These are phyloP conservation scores for Mylabris sibirica DNA, from an alignment of 2,888 invertebrate genomes.

Conservation along the genomic window DNA sequence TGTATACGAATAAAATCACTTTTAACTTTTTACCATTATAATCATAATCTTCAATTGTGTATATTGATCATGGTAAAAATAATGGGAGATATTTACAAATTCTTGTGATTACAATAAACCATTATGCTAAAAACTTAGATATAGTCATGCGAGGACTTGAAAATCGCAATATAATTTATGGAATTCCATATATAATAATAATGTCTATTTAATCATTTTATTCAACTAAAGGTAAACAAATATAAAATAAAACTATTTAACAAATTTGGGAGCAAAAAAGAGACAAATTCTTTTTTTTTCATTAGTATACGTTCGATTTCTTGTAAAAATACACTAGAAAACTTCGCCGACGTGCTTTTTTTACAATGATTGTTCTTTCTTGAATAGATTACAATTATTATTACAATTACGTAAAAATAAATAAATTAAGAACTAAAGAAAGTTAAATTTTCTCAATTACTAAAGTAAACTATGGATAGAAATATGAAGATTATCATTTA, in stretches of 20 bases:
- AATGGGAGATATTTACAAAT: background rate
- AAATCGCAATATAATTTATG: constrained; percentile 9
- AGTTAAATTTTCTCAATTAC: constrained; percentile 16
- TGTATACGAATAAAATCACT: no score
- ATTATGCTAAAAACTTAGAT: constrained; percentile 3
- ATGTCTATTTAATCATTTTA: background rate
- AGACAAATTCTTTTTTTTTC: background rate
- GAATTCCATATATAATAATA: constrained; percentile 2
- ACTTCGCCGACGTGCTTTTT: constrained; percentile 6
- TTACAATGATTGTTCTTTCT: constrained; percentile 31
- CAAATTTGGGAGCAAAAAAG: background rate
- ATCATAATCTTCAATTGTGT: background rate
- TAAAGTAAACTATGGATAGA: constrained; percentile 9
- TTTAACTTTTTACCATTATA: no score
- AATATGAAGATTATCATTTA: constrained; percentile 49
- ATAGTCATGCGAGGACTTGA: constrained; percentile 7
- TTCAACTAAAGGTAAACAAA: background rate
- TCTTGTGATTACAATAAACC: background rate
- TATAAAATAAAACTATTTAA: background rate
- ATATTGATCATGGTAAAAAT: background rate
- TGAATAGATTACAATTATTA: background rate
- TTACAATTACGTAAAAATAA: constrained; percentile 18
- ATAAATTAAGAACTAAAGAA: constrained; percentile 12
- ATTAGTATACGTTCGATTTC: background rate
- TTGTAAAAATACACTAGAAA: background rate